Evolutionary conservation across 2,113 vertebrate species (phyloP).

Genomic region (Charadrius vociferus): DNA sequence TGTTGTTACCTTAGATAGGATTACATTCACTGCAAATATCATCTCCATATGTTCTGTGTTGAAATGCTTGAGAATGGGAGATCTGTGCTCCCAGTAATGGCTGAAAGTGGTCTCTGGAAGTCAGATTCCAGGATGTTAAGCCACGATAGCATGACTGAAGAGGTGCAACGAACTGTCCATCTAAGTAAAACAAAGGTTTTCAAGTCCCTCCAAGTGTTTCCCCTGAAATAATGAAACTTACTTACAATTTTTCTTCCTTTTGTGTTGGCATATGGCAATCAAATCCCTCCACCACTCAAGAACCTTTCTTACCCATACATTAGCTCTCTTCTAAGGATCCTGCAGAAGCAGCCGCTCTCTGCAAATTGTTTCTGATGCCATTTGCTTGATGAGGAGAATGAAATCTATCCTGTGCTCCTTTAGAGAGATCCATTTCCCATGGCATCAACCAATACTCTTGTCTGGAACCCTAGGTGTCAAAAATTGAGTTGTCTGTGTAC

Average conservation of each 20-base stretch:
- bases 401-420: neutral
- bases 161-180: neutral
- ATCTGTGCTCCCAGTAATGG: neutral
- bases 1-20: neutral
- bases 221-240: neutral
- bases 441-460: neutral
- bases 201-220: neutral
- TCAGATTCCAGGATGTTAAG: neutral
- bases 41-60: accelerated
- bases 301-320: neutral
- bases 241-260: neutral
- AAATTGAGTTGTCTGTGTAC: neutral
- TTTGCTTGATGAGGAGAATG: neutral
- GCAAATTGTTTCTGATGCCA: neutral
- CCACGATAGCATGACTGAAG: neutral
- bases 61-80: neutral
- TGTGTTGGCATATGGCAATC: neutral
- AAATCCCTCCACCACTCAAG: too few species aligned
- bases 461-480: neutral
- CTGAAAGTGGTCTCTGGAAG: neutral
- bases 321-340: neutral
- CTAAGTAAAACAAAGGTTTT: neutral
- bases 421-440: neutral
- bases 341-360: neutral
- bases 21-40: neutral